Conservation (phyloP, 2,113 vertebrate species). For the Malurus cyaneus region DNA sequence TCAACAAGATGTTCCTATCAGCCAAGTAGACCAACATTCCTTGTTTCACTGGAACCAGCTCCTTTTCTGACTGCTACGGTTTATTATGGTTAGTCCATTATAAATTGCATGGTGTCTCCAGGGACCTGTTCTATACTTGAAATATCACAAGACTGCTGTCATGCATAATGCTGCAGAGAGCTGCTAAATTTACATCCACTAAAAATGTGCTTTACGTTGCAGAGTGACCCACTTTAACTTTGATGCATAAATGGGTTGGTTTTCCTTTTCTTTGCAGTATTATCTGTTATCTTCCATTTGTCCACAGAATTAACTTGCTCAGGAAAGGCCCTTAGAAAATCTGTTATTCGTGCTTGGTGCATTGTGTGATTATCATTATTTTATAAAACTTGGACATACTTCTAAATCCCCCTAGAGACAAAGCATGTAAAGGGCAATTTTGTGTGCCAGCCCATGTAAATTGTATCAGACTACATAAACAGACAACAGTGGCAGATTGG, state of each 20-base stretch:
- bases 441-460: conserved; percentile 41
- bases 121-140: conserved; percentile 57
- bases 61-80: conserved; percentile 21
- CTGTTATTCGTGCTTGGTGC: neutral
- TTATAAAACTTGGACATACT: conserved; percentile 36
- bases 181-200: conserved; percentile 63
- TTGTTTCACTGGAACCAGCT: neutral
- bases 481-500: conserved; percentile 48
- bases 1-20: neutral
- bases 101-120: conserved; percentile 55
- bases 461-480: conserved; percentile 18
- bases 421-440: conserved; percentile 41
- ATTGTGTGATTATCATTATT: neutral
- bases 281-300: neutral
- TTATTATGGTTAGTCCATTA: conserved; percentile 51
- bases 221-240: conserved; percentile 62
- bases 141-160: conserved; percentile 62
- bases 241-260: neutral
- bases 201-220: conserved; percentile 51
- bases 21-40: neutral
- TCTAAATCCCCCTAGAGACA: conserved; percentile 20
- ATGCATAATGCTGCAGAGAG: conserved; percentile 54
- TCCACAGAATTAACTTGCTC: neutral
- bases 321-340: neutral
- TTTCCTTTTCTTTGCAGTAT: conserved; percentile 16